Evolutionary conservation across 2,113 vertebrate genomes (phyloP).

Genomic region (Hydropotes inermis): DNA sequence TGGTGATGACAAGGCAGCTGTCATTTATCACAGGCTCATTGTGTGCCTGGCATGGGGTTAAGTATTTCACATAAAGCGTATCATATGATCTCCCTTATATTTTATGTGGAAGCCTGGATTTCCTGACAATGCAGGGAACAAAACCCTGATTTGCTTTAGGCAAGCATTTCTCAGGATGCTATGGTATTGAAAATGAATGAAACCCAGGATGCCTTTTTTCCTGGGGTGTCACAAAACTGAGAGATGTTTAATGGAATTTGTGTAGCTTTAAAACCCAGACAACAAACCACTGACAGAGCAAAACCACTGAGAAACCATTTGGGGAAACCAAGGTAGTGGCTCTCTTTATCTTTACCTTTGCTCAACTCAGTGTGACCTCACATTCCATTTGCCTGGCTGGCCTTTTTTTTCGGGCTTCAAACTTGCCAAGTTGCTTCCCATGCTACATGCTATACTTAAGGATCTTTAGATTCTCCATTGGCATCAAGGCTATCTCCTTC

Average conservation of each 20-base stretch:
- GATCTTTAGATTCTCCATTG: background rate
- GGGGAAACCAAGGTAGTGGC: background rate
- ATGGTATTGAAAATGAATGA: background rate
- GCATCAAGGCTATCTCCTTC: background rate
- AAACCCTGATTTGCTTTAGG: background rate
- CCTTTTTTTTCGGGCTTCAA: background rate
- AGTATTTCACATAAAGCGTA: background rate
- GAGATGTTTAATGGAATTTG: background rate
- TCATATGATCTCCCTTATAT: background rate
- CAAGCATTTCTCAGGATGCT: background rate
- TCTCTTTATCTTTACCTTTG: background rate
- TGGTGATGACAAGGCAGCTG: background rate
- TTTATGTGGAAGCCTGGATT: background rate
- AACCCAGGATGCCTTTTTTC: background rate
- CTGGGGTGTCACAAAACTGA: background rate
- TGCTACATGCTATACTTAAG: background rate
- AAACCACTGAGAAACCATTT: background rate
- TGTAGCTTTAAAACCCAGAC: background rate
- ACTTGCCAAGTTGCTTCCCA: background rate
- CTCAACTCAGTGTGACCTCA: background rate
- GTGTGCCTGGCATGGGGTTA: background rate
- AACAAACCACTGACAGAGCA: background rate
- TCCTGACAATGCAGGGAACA: background rate
- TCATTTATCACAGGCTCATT: background rate
- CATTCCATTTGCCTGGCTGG: background rate